Evolutionary conservation across 2,797 vertebrate genomes (phyloP).

Genomic region (Rhinoraja longicauda): DNA sequence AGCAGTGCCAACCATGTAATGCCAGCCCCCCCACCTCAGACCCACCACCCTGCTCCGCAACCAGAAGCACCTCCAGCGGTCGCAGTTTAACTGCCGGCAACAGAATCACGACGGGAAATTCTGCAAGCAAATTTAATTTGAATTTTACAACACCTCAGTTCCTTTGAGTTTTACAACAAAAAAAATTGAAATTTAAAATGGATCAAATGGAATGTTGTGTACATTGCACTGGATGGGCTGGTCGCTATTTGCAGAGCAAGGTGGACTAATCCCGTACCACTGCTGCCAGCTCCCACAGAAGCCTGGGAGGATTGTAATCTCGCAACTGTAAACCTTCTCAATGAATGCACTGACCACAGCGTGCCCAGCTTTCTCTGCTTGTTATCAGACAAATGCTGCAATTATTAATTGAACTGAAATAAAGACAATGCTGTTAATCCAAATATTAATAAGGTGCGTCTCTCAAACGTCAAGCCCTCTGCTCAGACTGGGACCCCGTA

Average conservation of each 20-base stretch:
- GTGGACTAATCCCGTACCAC: background rate
- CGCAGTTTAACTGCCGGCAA: background rate
- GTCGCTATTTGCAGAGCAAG: conserved; percentile 17
- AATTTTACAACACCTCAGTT: background rate
- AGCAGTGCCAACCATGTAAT: background rate
- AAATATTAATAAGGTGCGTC: conserved; percentile 35
- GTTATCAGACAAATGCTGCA: conserved; percentile 15
- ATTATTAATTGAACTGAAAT: conserved; percentile 21
- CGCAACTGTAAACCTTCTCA: background rate
- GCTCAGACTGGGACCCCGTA: background rate
- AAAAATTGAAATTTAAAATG: background rate
- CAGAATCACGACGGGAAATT: background rate
- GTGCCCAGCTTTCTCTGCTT: conserved; percentile 5
- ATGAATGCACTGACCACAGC: conserved; percentile 24
- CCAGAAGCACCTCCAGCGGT: no score
- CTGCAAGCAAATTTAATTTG: background rate
- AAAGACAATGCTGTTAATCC: conserved; percentile 30
- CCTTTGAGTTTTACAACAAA: conserved; percentile 19
- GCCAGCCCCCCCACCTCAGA: background rate
- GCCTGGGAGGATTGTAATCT: background rate
- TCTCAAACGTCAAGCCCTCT: background rate
- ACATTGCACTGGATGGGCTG: background rate
- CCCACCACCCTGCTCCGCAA: background rate
- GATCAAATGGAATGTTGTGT: background rate
- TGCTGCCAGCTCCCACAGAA: background rate